phyloP scores from a whole-genome alignment of 2,113 vertebrate species.

The Gymnobelideus leadbeateri region DNA sequence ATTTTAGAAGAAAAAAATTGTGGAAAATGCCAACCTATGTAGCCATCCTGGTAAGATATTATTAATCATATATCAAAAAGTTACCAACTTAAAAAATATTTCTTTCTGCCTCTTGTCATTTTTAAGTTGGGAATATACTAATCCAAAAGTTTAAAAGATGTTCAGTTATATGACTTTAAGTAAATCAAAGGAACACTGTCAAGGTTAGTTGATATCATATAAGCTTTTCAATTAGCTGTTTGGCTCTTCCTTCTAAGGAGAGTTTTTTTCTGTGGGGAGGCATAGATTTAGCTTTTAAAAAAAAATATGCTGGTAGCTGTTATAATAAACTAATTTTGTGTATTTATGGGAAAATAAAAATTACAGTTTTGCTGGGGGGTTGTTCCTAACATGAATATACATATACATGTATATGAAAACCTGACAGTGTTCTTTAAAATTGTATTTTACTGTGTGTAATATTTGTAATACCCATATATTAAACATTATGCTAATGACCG shows the following conservation, averaged over 20 bases:
- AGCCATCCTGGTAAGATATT: not conserved
- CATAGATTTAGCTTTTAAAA: conserved; percentile 59
- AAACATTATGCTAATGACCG: conserved; percentile 72
- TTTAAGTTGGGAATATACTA: conserved; percentile 10
- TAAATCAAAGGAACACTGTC: conserved; percentile 62
- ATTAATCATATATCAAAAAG: not conserved
- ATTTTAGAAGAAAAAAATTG: conserved; percentile 38
- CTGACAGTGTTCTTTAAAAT: conserved; percentile 73
- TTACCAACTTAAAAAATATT: not conserved
- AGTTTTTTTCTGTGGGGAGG: not conserved
- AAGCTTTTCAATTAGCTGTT: conserved; percentile 40
- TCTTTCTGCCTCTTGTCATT: conserved; percentile 46
- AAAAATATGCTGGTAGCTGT: conserved; percentile 73
- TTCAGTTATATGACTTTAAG: conserved; percentile 38
- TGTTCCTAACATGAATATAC: not conserved
- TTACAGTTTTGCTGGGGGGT: not conserved
- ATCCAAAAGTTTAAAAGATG: conserved; percentile 37
- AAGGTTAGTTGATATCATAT: conserved; percentile 13
- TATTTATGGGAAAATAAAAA: conserved; percentile 35
- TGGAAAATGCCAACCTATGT: conserved; percentile 28
- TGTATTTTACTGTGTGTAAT: conserved; percentile 24
- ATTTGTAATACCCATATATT: conserved; percentile 30
- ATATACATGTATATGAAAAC: not conserved
- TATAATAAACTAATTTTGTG: conserved; percentile 56
- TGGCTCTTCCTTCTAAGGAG: conserved; percentile 29